Evolutionary conservation across 2,797 vertebrate genomes (phyloP).

Genomic region (Cyprinella venusta): DNA sequence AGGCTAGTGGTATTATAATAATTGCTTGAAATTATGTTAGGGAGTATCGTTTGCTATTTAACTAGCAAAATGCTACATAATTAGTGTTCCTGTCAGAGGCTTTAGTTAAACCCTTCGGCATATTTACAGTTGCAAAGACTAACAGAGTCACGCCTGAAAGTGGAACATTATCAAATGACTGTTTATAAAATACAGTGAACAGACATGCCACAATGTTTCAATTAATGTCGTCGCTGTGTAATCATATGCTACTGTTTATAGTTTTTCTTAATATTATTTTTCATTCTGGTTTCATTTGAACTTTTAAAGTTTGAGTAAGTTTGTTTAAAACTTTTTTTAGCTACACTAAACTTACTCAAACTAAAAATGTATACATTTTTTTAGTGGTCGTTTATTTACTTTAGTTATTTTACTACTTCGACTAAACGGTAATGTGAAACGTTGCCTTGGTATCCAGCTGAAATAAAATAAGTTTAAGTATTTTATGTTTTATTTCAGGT

Average conservation of each 20-base stretch:
- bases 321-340: not conserved
- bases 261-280: not conserved
- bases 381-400: no score
- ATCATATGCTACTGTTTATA: not conserved
- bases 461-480: no score
- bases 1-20: not conserved
- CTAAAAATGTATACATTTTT: no score
- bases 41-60: not conserved
- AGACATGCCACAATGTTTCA: not conserved
- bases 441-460: no score
- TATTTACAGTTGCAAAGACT: slow-evolving; percentile 12
- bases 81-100: not conserved
- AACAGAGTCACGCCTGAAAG: not conserved
- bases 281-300: not conserved
- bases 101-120: not conserved
- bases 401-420: no score
- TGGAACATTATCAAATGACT: not conserved
- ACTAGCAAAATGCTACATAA: not conserved
- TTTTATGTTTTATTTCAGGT: no score
- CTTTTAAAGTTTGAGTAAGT: not conserved
- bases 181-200: not conserved
- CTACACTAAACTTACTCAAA: no score
- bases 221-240: not conserved
- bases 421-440: no score
- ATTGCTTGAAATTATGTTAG: not conserved